Percentiles rank a stretch among this genome's conserved stretches.
phyloP scores from a whole-genome alignment of 2,113 vertebrate species.

The Fulica atra region DNA sequence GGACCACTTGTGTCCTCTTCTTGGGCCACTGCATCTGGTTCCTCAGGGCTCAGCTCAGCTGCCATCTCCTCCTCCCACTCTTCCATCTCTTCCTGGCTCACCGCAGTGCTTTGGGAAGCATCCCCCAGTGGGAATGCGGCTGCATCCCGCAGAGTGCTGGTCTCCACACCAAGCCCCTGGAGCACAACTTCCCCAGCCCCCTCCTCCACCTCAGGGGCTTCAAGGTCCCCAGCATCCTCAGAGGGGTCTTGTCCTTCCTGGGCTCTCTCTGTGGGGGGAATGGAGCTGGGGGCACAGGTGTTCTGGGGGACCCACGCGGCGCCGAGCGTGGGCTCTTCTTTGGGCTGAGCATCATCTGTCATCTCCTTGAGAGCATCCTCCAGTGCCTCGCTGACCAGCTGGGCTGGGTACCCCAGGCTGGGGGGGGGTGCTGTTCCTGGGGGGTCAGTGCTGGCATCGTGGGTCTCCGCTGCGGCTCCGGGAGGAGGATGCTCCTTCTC shows the following conservation, averaged over 20 bases:
- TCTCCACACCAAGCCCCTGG: not conserved
- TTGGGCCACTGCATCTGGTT: not conserved
- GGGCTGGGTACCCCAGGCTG: not conserved
- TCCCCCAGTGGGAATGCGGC: accelerated
- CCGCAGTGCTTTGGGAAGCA: accelerated
- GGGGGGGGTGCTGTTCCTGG: accelerated
- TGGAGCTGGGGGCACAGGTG: accelerated
- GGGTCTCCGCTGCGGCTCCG: accelerated
- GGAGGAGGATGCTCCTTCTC: not conserved
- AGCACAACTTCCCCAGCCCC: accelerated
- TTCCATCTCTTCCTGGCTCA: not conserved
- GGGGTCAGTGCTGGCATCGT: accelerated
- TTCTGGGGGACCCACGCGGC: accelerated
- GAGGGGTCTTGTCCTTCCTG: not conserved
- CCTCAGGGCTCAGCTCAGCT: not conserved
- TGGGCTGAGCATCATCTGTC: not conserved
- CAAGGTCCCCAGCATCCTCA: accelerated
- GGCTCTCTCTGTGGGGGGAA: not conserved
- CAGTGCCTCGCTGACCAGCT: constrained; percentile 7
- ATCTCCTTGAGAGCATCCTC: not conserved
- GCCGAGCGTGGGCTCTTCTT: not conserved
- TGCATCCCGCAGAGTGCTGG: not conserved
- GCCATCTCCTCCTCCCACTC: not conserved
- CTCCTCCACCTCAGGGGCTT: not conserved
- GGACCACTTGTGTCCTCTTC: not conserved